Conservation (phyloP, 2,113 vertebrate species). For the Lepus europaeus region DNA sequence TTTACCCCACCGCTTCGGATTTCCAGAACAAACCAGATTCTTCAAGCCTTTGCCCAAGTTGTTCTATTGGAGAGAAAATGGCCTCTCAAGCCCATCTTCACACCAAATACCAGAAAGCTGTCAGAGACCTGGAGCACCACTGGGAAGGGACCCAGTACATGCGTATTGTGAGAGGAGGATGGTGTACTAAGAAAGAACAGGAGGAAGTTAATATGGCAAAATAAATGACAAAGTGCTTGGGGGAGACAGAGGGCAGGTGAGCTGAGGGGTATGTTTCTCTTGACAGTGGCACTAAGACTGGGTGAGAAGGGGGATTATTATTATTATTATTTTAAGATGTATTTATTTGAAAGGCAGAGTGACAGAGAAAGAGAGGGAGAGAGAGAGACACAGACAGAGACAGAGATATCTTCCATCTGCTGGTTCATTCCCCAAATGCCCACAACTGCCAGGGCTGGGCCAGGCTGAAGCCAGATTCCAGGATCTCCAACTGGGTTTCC, state of each 20-base stretch:
- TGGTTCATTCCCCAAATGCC: too few relatives aligned
- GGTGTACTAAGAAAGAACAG: neutral
- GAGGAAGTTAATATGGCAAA: neutral
- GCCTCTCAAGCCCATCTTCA: neutral
- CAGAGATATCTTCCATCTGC: too few relatives aligned
- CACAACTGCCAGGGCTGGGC: too few relatives aligned
- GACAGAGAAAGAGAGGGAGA: too few relatives aligned
- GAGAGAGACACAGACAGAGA: too few relatives aligned
- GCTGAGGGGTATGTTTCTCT: neutral
- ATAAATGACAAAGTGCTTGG: slow-evolving; percentile 21
- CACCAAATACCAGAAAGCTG: slow-evolving; percentile 18
- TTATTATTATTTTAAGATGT: too few relatives aligned
- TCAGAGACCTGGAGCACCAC: slow-evolving; percentile 10
- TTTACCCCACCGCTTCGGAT: slow-evolving; percentile 14
- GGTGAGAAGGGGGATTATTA: neutral
- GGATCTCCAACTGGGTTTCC: too few relatives aligned
- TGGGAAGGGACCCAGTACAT: neutral
- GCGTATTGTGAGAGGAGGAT: neutral
- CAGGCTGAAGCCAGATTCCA: too few relatives aligned
- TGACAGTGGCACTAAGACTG: neutral
- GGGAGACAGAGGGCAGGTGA: neutral
- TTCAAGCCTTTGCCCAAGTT: neutral
- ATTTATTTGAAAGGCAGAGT: too few relatives aligned
- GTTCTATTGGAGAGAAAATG: slow-evolving; percentile 55
- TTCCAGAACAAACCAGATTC: neutral